Evolutionary conservation across 2,797 vertebrate genomes (phyloP), one percentile per base, ranked within the genome.

Genomic region (Tenualosa ilisha): DNA sequence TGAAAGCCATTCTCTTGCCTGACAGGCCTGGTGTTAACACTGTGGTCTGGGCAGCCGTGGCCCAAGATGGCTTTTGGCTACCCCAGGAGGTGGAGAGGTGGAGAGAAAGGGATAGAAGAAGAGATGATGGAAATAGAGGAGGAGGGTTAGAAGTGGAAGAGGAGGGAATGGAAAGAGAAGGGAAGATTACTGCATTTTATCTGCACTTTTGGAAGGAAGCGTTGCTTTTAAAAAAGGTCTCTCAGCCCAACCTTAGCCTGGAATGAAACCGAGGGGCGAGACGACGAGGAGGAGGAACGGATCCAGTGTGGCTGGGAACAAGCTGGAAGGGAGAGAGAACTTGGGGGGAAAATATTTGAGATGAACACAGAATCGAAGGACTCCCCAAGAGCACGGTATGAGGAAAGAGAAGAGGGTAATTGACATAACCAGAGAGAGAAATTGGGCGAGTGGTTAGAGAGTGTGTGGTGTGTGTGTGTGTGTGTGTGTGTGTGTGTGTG

Each of bases 11-110:
- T 15, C 72, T 46, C 15, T 46, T 43, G 37, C 72, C 6, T 46
- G 72, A 79, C 72, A 72, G 68, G 68, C 72, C 37, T 46, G 40
- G 40, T n/a, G 37, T 79, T 79, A 79, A 79, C 72, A 79, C 72
- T 46, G 40, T 17, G 72, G 72, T 79, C 72, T 22, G 13, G 17
- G 17, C 37, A 46, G 72, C 17, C 17, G 8, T 79, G 37, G 15
- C 72, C 72, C 43, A 11, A 46, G 40, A 46, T 79, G 72, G 37
- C 72, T 79, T 79, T 46, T 9, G 37, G 31, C 65, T 15, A 17
- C 15, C 17, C 1, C 17, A 13, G 26, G 65, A 3, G 26, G 53
- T 1, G 53, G 56, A 72, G 31, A 37, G 65, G 26, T 72, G 12
- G 65, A 40, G 65, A 65, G n/a, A 24, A 51, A 51, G 50, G 50